Evolutionary conservation across 2,113 vertebrate genomes (phyloP).

Genomic region (Urocolius indicus): DNA sequence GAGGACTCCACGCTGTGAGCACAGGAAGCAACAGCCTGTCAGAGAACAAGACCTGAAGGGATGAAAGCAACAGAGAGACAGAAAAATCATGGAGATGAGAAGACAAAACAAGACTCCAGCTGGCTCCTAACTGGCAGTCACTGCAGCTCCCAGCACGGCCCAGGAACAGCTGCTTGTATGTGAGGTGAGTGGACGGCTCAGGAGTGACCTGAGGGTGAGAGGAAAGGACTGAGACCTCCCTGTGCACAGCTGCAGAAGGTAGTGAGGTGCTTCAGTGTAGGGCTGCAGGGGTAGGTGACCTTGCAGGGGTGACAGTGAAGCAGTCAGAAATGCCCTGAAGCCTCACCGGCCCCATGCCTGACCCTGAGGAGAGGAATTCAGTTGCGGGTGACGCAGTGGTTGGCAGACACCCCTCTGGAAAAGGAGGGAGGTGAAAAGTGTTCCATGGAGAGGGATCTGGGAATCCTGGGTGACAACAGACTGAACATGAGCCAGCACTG

Average conservation of each 20-base stretch:
- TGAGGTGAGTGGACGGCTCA: fast-evolving
- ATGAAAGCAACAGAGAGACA: background rate
- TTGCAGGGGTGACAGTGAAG: background rate
- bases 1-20: background rate
- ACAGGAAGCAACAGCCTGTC: background rate
- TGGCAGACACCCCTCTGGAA: background rate
- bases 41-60: background rate
- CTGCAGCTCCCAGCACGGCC: background rate
- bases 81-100: background rate
- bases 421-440: background rate
- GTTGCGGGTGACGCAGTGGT: too few species aligned
- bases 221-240: fast-evolving
- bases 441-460: too few species aligned
- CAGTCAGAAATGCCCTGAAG: fast-evolving
- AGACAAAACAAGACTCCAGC: background rate
- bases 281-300: background rate
- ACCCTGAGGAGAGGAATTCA: background rate
- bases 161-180: background rate
- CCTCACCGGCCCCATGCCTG: background rate
- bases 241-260: fast-evolving
- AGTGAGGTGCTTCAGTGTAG: background rate
- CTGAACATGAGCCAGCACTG: too few species aligned
- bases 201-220: background rate
- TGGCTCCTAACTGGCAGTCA: background rate
- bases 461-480: too few species aligned